A percentile compares a stretch with the other conserved stretches of the same genome.
Evolutionary conservation across 2,888 invertebrate genomes (phyloP).

Genomic region (Heteromurus nitidus): DNA sequence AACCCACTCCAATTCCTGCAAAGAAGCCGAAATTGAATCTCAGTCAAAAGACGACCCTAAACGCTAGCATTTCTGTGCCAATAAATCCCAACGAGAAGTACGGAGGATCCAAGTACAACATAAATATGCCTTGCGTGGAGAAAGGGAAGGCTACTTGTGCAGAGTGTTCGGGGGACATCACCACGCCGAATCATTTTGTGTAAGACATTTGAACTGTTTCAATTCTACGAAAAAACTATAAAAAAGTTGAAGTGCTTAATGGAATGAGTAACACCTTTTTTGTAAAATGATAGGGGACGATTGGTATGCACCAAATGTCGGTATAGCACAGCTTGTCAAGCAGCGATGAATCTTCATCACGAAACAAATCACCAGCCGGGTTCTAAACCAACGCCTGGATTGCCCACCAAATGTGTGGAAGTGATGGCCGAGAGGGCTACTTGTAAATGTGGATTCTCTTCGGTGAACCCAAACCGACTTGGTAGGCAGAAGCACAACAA

Average conservation of each 20-base stretch:
- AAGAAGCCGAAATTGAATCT: constrained; percentile 45
- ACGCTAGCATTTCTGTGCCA: constrained; percentile 74
- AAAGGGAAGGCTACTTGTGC: constrained; percentile 79
- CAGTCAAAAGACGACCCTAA: constrained; percentile 74
- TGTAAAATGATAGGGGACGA: constrained; percentile 82
- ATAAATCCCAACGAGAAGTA: constrained; percentile 59
- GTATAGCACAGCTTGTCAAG: constrained; percentile 88
- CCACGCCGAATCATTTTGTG: constrained; percentile 86
- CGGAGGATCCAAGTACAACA: constrained; percentile 29
- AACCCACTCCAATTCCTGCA: too few species aligned
- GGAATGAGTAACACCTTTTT: too few species aligned
- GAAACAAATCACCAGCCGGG: constrained; percentile 59
- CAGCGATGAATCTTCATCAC: constrained; percentile 86
- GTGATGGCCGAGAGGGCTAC: constrained; percentile 77
- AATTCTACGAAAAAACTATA: too few species aligned
- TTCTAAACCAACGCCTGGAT: constrained; percentile 75
- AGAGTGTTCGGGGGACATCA: constrained; percentile 85
- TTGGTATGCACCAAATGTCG: constrained; percentile 87
- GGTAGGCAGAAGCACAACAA: constrained; percentile 74
- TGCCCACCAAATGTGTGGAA: constrained; percentile 67
- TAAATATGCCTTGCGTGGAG: neutral
- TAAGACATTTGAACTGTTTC: constrained; percentile 80
- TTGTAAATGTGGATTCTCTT: constrained; percentile 85
- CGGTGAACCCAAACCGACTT: constrained; percentile 78
- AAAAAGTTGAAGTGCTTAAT: too few species aligned